These are phyloP conservation scores for Microtus ochrogaster DNA, from an alignment of 2,113 vertebrate species.

Conservation along the genomic window DNA sequence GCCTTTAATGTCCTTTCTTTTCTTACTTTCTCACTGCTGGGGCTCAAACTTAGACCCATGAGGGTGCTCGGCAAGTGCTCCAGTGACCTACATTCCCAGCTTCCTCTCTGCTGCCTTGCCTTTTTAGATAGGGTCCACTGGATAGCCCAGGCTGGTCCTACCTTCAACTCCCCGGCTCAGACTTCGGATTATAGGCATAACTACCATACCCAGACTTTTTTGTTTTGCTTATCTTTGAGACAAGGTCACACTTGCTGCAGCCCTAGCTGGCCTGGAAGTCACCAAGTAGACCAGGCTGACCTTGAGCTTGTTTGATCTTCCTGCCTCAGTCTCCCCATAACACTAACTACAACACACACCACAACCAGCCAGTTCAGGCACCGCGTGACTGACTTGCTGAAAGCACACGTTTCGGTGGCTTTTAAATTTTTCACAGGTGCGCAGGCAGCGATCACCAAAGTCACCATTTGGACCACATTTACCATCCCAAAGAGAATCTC, in stretches of 20 bases:
- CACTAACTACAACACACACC: neutral
- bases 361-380: neutral
- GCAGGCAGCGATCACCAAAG: fast-evolving
- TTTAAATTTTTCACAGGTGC: neutral
- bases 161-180: too few relatives aligned
- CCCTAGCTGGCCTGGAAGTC: neutral
- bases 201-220: neutral
- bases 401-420: neutral
- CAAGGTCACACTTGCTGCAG: neutral
- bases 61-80: neutral
- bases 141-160: too few relatives aligned
- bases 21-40: neutral
- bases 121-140: neutral
- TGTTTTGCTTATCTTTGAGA: neutral
- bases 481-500: neutral
- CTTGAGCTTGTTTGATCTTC: neutral
- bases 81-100: too few relatives aligned
- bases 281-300: neutral
- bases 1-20: neutral
- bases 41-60: too few relatives aligned
- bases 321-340: neutral
- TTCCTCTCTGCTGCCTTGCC: neutral
- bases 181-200: neutral
- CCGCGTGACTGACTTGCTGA: neutral
- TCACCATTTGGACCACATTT: neutral